Base-by-base conservation (phyloP, 2,797 vertebrate species). In the Pipistrellus nathusii region DNA sequence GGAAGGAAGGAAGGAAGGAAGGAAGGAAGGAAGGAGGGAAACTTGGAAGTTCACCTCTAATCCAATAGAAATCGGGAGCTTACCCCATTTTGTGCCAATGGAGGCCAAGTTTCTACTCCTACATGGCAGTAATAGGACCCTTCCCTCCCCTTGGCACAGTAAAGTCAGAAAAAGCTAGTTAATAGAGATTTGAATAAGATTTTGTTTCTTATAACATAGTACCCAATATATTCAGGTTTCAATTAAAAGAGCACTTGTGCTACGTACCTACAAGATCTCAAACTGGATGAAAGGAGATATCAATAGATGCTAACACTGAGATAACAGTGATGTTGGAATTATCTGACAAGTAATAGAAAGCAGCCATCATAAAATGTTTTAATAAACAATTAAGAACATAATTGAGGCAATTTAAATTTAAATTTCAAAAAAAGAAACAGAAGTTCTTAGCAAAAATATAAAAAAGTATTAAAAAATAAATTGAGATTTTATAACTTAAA, bases 401-500 rank as follows among this genome's bases (percentile, higher is more conserved):
- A 12, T 18, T 48, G 18, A 75, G n/a, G 57, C n/a, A 89, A 48
- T 46, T 59, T 53, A 80, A 55, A 46, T 14, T 32, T 2, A 66
- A 83, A 86, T 20, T 84, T n/a, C 17, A 38, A 94, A 23, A 3
- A 71, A 69, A 91, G 30, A 93, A 93, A 57, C 0, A 41, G 6
- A 57, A 77, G 9, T 11, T 35, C 84, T 69, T 6, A 6, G 4
- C 1, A 64, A 92, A n/a, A 86, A 90, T 88, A 25, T 72, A 21
- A 21, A 93, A 93, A 72, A 83, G 38, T 77, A 10, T 10, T 12
- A 57, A 91, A 62, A 68, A 76, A 51, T 3, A 55, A 73, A 71
- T 53, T 32, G 23, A 73, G 84, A 55, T 85, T 69, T 71, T 88
- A 66, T 12, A 80, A 88, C 27, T 88, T 81, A 84, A 64, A 83